Evolutionary conservation across 23 tunicate species (phyloP), one percentile per base, ranked within the genome.

Genomic region (Phallusia fumigata): DNA sequence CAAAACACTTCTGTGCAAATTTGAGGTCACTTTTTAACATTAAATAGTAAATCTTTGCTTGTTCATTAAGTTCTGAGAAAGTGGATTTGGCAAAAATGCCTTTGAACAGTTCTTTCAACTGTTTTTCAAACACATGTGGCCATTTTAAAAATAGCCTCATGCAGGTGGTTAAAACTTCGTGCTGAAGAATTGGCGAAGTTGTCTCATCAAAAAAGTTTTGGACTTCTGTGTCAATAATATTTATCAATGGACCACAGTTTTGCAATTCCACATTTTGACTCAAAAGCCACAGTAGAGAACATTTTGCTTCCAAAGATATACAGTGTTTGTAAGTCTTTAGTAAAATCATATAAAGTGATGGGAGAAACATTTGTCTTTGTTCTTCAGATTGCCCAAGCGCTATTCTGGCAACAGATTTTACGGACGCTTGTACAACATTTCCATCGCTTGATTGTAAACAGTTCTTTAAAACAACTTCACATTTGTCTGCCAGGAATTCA

Each of bases 31-130:
- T 44, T 78, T 79, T 64, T 21, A 85, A 28, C 52, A 85, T 28
- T 22, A 21, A 21, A 85, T 78, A 79, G 40, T 78, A 85, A 18
- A 85, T 31, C 78, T 78, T 85, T 5, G 81, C 88, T 45, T 78
- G 78, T 52, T 85, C 83, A 0, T 65, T 32, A 21, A 85, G 31
- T 33, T 32, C 65, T 0, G 36, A 33, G 28, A 65, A 40, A 18
- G 58, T 30, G 12, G 18, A 15, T 0, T 0, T n/a, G n/a, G 35
- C 32, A 18, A 78, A 36, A 30, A 79, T 31, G 24, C 31, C 65
- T 33, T 36, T 19, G 36, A 85, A 78, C 65, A 69, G 11, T 8
- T 45, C 65, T 45, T 85, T 85, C 8, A 85, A 33, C 18, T 40
- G 65, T 33, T 30, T 19, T 65, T 85, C 53, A 69, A 85, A 85